Evolutionary conservation across 2,888 invertebrate genomes (phyloP), one percentile per base, ranked within the genome.

Genomic region (Drosophila birchii): DNA sequence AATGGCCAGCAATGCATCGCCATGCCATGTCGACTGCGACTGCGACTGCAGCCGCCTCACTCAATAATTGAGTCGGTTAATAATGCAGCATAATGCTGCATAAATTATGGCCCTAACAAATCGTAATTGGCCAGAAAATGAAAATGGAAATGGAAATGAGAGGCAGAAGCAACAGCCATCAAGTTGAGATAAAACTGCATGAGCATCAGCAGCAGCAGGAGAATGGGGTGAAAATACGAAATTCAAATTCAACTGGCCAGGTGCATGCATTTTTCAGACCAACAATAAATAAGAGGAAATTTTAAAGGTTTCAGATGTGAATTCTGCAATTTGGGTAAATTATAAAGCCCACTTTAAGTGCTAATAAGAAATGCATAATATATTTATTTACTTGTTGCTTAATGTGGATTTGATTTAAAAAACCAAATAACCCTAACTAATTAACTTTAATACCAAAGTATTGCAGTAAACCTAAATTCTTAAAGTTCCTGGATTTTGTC

Each of bases 31-130:
- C 38, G 12, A 29, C 34, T 39, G 62, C 45, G 12, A 29, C 34
- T 39, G 62, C 45, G 8, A 23, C 53, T 66, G 66, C 67, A 53
- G 45, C 26, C 47, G 14, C 38, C 41, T 18, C 47, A 57, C 61
- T 76, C 71, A 61, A 72, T 76, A 76, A 76, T 77, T 76, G 69
- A 77, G 75, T 77, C 70, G 61, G 61, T 64, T 78, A 78, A 77
- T 75, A 78, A 77, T 77, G 62, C 69, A 75, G 64, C 51, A 58
- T 68, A 75, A 60, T 68, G 69, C 49, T 68, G 68, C 75, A 74
- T 74, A 75, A 75, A 75, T 75, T 67, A 74, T 68, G 75, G 71
- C 47, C 71, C 47, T 49, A 66, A 58, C 64, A 44, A 56, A 59
- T 55, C 43, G 68, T 53, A 75, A 69, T 69, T 72, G 51, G 32